These are phyloP conservation scores for Mizuhopecten yessoensis DNA, from an alignment of 1,140 invertebrate species.

Conservation along the genomic window DNA sequence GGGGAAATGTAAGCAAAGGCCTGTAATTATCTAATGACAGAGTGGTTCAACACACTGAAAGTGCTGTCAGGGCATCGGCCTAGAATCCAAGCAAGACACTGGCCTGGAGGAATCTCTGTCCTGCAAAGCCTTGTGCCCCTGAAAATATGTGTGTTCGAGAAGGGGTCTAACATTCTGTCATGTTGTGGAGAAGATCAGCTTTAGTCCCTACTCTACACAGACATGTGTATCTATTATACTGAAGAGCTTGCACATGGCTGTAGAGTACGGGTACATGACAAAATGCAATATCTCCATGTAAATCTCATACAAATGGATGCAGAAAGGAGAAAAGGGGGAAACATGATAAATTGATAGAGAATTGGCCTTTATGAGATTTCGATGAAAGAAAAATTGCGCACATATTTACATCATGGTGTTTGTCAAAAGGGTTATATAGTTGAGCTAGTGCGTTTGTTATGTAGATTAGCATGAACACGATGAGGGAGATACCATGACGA, in stretches of 20 bases:
- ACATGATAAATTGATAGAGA: slow-evolving; percentile 12
- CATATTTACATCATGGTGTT: slow-evolving; percentile 18
- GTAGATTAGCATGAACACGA: background rate
- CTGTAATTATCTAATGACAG: slow-evolving; percentile 39
- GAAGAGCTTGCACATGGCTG: slow-evolving; percentile 11
- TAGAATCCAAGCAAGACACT: background rate
- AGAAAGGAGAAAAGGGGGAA: background rate
- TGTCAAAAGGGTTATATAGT: slow-evolving; percentile 23
- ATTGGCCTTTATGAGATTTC: slow-evolving; percentile 8
- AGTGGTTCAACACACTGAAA: slow-evolving; percentile 24
- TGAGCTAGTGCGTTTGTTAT: background rate
- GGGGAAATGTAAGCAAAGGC: slow-evolving; percentile 16
- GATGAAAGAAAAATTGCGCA: background rate
- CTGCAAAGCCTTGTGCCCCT: background rate
- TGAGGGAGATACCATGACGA: background rate
- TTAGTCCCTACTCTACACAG: background rate
- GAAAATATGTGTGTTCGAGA: slow-evolving; percentile 20
- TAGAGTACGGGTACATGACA: background rate
- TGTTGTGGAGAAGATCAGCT: background rate
- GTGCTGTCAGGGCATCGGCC: background rate
- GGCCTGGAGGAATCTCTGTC: background rate
- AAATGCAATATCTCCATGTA: background rate
- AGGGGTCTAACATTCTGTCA: background rate
- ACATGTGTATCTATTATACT: background rate
- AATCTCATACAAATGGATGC: background rate